Evolutionary conservation across 1,140 invertebrate species (phyloP), one percentile per base, ranked within the genome.

Genomic region (Drosophila jambulina): DNA sequence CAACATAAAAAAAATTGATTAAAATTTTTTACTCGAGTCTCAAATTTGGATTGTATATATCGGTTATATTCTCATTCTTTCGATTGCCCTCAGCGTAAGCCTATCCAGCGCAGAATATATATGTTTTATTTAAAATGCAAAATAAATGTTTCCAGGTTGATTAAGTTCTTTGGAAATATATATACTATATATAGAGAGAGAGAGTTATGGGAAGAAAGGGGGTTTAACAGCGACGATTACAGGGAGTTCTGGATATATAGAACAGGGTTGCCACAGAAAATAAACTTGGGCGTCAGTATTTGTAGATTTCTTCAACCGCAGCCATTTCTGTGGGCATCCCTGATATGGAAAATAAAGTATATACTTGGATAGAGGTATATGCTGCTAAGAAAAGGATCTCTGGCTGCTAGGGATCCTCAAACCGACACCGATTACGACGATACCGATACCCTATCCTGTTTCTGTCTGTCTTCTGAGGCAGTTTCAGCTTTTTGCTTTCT

Each of bases 41-140:
- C 78, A 85, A 74, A 78, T 70, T 85, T 86, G 83, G 70, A 82
- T 87, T 86, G 79, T 87, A 70, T 78, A 75, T 72, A 69, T 48
- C 15, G 34, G 57, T 61, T 29, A 34, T 51, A 51, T 32, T 32
- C 49, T 7, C 49, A 51, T 40, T 34, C 40, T n/a, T 27, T 34
- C 53, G 53, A 56, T 56, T 56, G 21, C 53, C 34, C 21, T 36
- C 32, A 64, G 51, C 64, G 34, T 32, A 29, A 19, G n/a, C 25
- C 48, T 45, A n/a, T 49, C 15, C 64, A 65, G 64, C 43, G 21
- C 64, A 68, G 43, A 68, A 48, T 48, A n/a, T 45, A 21, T 65
- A 21, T 45, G 15, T 23, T 29, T n/a, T 17, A 34, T 32, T n/a
- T 42, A 27, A 34, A 42, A 70, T 43, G 42, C 48, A 70, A 40